phyloP scores from a whole-genome alignment of 2,113 vertebrate genomes.

The Pelecanoides urinatrix region DNA sequence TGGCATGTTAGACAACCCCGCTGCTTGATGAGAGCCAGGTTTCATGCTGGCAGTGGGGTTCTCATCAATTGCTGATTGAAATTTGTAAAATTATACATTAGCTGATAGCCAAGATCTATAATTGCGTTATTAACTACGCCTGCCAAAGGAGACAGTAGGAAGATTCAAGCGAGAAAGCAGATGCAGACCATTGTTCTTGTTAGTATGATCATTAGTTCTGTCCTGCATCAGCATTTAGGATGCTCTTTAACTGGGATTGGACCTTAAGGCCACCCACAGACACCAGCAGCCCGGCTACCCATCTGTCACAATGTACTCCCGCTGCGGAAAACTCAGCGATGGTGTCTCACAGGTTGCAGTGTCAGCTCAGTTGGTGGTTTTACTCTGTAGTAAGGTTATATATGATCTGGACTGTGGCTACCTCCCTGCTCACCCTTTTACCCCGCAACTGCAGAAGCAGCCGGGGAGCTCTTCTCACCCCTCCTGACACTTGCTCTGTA shows the following conservation, averaged over 20 bases:
- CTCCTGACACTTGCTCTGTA: not conserved
- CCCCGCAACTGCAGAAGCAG: not conserved
- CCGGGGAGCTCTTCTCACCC: not conserved
- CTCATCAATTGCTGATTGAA: not conserved
- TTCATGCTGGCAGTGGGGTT: not conserved
- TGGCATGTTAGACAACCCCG: not conserved
- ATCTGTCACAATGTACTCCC: accelerated
- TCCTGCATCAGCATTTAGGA: not conserved
- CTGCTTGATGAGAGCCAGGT: not conserved
- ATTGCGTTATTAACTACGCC: not conserved
- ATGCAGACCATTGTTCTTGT: not conserved
- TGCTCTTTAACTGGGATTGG: not conserved
- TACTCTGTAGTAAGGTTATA: not conserved
- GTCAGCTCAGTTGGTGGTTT: not conserved
- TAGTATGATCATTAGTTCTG: not conserved
- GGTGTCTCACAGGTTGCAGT: not conserved
- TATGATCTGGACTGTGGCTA: not conserved
- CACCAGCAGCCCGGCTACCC: not conserved
- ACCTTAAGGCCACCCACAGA: not conserved
- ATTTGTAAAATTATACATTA: not conserved
- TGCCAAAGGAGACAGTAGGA: not conserved
- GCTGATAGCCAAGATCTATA: not conserved
- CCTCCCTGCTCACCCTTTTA: not conserved
- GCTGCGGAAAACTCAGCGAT: not conserved
- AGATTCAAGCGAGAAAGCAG: not conserved